Conservation (phyloP, 1,140 invertebrate genomes). For the Antheraea mylitta region DNA sequence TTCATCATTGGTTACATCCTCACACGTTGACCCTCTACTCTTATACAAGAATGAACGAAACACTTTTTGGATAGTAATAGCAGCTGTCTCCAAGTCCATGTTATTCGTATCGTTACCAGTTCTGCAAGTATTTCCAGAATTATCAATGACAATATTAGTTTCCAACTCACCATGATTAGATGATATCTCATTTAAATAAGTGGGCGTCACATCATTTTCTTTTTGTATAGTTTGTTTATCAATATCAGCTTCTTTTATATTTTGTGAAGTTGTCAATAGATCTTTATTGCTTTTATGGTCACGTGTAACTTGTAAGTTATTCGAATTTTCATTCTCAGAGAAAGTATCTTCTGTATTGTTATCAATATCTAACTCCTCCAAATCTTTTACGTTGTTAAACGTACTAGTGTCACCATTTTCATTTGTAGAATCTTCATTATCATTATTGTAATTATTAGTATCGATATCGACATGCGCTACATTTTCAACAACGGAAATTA, state of each 20-base stretch:
- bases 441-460: not conserved
- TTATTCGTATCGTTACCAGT: conserved; percentile 20
- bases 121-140: not conserved
- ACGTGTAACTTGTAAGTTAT: not conserved
- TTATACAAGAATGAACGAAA: conserved; percentile 68
- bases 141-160: not conserved
- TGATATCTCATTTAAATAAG: not conserved
- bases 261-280: not conserved
- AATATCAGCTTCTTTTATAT: not conserved
- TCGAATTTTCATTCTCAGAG: not conserved
- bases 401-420: too few relatives aligned
- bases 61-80: conserved; percentile 71
- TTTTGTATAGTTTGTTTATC: not conserved
- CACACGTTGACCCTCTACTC: conserved; percentile 59
- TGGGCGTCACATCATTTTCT: not conserved
- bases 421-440: not conserved
- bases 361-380: too few relatives aligned
- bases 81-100: conserved; percentile 71
- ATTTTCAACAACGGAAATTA: too few relatives aligned
- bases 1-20: conserved; percentile 41
- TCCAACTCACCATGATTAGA: not conserved
- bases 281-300: not conserved
- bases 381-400: too few relatives aligned
- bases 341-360: not conserved
- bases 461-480: not conserved